Evolutionary conservation across 2,797 vertebrate species (phyloP), one percentile per base, ranked within the genome.

Genomic region (Cercopithecus petaurista): DNA sequence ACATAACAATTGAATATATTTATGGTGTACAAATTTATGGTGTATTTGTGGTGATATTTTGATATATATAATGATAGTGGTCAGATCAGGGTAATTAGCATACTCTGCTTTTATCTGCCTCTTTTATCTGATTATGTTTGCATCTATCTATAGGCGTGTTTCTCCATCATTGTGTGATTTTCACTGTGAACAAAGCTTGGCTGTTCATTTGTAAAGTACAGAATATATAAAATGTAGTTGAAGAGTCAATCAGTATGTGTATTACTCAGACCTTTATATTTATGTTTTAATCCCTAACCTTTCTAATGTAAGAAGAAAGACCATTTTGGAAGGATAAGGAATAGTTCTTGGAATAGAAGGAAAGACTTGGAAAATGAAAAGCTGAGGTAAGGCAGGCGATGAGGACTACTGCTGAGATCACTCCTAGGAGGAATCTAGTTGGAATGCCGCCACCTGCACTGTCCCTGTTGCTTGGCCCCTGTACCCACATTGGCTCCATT

Each of bases 401-500:
- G 19, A 43, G 64, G 33, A 61, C 36, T 33, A 33, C 13, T 13
- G 80, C 9, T 73, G 7, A 59, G 8, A 12, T n/a, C 8, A 6
- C 1, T 6, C 12, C 3, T 0, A 2, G 12, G 3, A 30, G 61
- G 48, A 94, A 48, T 15, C 26, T 33, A 59, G 33, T 41, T 12
- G 39, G 50, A 76, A 50, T 36, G 26, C 26, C 14, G 14, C 5
- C 19, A 0, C 22, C 79, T 26, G 14, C 4, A 0, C 26, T 24
- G n/a, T 2, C 12, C 3, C 14, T 43, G 1, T 5, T 26, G 3
- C 81, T 13, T 7, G 13, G 28, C 9, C 46, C 17, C 0, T 2
- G 13, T 12, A 4, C 4, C 9, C 1, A 15, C 4, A 0, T 1
- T 30, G 46, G 11, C 46, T 9, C 1, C 36, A 0, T 1, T 61